These are phyloP conservation scores for Hyla sarda DNA, from an alignment of 2,113 vertebrate genomes.

Conservation along the genomic window DNA sequence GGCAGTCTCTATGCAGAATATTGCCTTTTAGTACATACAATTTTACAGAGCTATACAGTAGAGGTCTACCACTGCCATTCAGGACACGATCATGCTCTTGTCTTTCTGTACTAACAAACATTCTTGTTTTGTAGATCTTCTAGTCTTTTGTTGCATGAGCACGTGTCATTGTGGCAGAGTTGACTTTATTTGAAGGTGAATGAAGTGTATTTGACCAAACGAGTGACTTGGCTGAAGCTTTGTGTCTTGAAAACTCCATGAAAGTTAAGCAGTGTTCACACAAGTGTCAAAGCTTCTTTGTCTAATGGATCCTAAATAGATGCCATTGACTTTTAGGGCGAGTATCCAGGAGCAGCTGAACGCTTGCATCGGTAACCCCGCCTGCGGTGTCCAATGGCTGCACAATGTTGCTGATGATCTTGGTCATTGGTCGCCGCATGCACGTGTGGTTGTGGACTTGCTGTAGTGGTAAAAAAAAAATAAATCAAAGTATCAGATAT, in stretches of 20 bases:
- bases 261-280: not conserved
- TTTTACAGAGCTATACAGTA: not conserved
- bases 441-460: too few species aligned
- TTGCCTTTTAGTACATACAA: not conserved
- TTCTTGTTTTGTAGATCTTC: not conserved
- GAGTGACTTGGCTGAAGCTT: conserved; percentile 43
- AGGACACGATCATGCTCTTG: not conserved
- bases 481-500: not conserved
- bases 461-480: too few species aligned
- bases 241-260: conserved; percentile 11
- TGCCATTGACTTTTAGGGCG: not conserved
- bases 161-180: not conserved
- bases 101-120: not conserved
- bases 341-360: too few species aligned
- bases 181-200: not conserved
- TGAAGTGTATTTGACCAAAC: not conserved
- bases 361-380: too few species aligned
- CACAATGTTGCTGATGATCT: too few species aligned
- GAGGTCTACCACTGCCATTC: not conserved
- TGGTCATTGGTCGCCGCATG: too few species aligned
- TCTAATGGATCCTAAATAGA: not conserved
- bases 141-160: not conserved
- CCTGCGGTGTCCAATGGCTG: too few species aligned
- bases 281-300: not conserved
- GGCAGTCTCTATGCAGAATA: not conserved